These are phyloP conservation scores for Zeus faber DNA, from an alignment of 2,113 vertebrate genomes.

Conservation along the genomic window DNA sequence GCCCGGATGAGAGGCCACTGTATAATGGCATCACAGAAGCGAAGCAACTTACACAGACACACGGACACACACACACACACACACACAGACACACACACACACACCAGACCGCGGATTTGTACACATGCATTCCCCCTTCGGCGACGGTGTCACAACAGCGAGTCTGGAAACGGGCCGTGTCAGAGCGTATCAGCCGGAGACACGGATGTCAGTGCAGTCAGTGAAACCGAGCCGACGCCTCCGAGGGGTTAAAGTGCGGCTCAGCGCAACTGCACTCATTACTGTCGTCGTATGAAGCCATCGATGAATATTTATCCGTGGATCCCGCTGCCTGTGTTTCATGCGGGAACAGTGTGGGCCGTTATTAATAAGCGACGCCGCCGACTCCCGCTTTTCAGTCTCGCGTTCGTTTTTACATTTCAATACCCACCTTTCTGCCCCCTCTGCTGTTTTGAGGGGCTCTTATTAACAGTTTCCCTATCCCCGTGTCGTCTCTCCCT, in stretches of 20 bases:
- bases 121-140: conserved; percentile 16
- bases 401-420: conserved; percentile 24
- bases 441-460: conserved; percentile 12
- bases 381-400: conserved; percentile 6
- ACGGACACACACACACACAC: neutral
- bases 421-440: neutral
- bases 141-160: conserved; percentile 41
- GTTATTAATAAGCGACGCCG: conserved; percentile 21
- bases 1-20: neutral
- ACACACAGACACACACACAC: conserved; percentile 20
- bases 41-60: conserved; percentile 4
- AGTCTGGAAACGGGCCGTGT: conserved; percentile 31
- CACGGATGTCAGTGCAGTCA: conserved; percentile 1
- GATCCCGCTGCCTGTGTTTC: conserved; percentile 6
- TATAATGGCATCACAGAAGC: neutral
- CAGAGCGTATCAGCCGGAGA: conserved; percentile 32
- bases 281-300: neutral
- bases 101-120: neutral
- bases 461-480: conserved; percentile 18
- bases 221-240: too few species aligned
- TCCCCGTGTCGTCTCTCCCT: too few species aligned
- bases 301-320: conserved; percentile 16
- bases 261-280: neutral
- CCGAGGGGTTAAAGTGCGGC: neutral
- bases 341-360: conserved; percentile 7